phyloP scores from a whole-genome alignment of 2,113 vertebrate genomes.

The Myxocyprinus asiaticus region DNA sequence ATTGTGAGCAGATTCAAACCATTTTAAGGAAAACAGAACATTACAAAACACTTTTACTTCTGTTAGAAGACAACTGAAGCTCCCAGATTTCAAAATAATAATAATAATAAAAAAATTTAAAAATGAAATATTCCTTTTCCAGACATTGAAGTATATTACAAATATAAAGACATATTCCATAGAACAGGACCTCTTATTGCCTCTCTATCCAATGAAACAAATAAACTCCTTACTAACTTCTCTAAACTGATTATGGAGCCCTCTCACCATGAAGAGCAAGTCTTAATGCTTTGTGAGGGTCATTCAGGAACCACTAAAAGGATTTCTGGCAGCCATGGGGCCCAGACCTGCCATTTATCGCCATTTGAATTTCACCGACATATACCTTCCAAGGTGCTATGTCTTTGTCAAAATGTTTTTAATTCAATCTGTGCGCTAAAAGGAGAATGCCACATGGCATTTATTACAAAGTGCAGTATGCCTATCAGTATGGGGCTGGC shows the following conservation, averaged over 20 bases:
- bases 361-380: constrained; percentile 51
- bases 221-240: constrained; percentile 36
- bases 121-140: too few relatives aligned
- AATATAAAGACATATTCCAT: background rate
- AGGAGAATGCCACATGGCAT: constrained; percentile 54
- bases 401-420: constrained; percentile 53
- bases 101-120: too few relatives aligned
- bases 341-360: constrained; percentile 58
- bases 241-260: constrained; percentile 22
- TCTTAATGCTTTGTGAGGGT: constrained; percentile 51
- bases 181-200: background rate
- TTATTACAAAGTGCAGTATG: constrained; percentile 19
- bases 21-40: background rate
- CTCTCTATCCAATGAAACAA: constrained; percentile 7
- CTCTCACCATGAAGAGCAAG: background rate
- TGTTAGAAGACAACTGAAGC: background rate
- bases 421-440: constrained; percentile 51
- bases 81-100: background rate
- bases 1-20: background rate
- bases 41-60: constrained; percentile 16
- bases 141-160: background rate
- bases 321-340: constrained; percentile 66
- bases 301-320: constrained; percentile 68
- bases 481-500: too few relatives aligned
- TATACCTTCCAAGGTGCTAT: constrained; percentile 51